Base-by-base conservation (phyloP, 2,797 vertebrate species). In the Cephalopachus bancanus region DNA sequence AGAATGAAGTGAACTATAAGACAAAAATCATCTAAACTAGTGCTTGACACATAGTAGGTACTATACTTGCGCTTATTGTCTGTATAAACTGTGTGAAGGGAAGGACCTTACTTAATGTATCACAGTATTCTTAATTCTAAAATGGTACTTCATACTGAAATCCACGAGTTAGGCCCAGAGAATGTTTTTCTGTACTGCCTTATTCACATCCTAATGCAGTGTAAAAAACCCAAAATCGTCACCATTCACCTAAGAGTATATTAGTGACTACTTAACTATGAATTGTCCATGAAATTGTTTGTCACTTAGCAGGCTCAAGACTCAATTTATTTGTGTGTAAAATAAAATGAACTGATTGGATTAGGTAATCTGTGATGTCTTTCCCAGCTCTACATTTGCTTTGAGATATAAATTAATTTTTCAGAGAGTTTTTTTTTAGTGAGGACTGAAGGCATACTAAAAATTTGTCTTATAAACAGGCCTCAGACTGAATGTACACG, bases 351-450 rank as follows among this genome's bases (percentile, higher is more conserved):
- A 11, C 64, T 67, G 37, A 71, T 30, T 78, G 30, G 19, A 30
- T 72, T 69, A 26, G 49, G 78, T 76, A 16, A 62, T 59, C 57
- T 49, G 5, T 55, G 62, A 59, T 53, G 1, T 62, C 76, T 86
- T 51, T 75, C 33, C 15, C 7, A 20, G 49, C 9, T 83, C 64
- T 55, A 37, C 37, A 53, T 90, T 92, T 57, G 14, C 44, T 87
- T 76, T 84, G 60, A 84, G 11, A 71, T 69, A 17, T 51, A 81
- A 80, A 59, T 2, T 65, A 3, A 5, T 44, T 75, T 83, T 95
- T 86, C 57, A 91, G 44, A 91, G 30, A 88, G 12, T 28, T 55
- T 37, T 91, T 44, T 44, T 44, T 95, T 80, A 93, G 26, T 49
- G n/a, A 91, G 14, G 7, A 57, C 33, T 71, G 28, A 80, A 14